Percentiles rank a stretch among this genome's conserved stretches.
Evolutionary conservation across 2,888 invertebrate genomes (phyloP).

Genomic region (Perizoma affinitatum): DNA sequence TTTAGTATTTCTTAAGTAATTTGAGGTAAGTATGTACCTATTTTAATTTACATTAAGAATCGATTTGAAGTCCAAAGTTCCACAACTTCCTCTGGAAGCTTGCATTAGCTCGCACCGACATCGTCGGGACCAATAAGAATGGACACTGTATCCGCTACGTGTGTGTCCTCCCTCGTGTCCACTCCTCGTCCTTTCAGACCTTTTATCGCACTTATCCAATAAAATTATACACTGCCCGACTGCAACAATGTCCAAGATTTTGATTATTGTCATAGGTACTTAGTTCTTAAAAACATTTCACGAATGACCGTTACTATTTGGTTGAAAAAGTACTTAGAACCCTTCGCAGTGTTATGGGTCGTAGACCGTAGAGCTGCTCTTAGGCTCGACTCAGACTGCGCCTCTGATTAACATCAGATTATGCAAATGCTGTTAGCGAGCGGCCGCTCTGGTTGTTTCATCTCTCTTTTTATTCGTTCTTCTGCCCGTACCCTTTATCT

Average conservation of each 20-base stretch:
- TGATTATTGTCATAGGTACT: background rate
- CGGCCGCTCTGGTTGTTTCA: slow-evolving; percentile 79
- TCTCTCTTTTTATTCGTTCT: slow-evolving; percentile 73
- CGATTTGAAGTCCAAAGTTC: slow-evolving; percentile 39
- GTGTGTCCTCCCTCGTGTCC: slow-evolving; percentile 47
- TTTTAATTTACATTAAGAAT: slow-evolving; percentile 41
- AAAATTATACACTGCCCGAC: background rate
- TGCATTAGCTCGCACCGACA: slow-evolving; percentile 37
- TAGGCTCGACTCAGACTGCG: slow-evolving; percentile 46
- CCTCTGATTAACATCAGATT: slow-evolving; percentile 84
- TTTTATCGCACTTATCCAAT: slow-evolving; percentile 4
- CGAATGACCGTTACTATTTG: slow-evolving; percentile 17
- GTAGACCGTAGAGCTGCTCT: slow-evolving; percentile 27
- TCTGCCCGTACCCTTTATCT: slow-evolving; percentile 75
- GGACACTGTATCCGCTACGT: slow-evolving; percentile 56
- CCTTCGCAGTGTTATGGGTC: slow-evolving; percentile 14
- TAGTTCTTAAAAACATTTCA: slow-evolving; percentile 1
- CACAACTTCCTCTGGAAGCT: slow-evolving; percentile 52
- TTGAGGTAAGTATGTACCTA: too few relatives aligned
- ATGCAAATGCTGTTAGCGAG: slow-evolving; percentile 80
- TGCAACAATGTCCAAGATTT: background rate
- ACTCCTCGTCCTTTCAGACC: slow-evolving; percentile 21
- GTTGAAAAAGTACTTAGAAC: slow-evolving; percentile 18
- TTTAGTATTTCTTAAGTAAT: too few relatives aligned
- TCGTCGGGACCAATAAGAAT: slow-evolving; percentile 57